Evolutionary conservation across 1,140 invertebrate genomes (phyloP).

Genomic region (Epicauta chinensis): DNA sequence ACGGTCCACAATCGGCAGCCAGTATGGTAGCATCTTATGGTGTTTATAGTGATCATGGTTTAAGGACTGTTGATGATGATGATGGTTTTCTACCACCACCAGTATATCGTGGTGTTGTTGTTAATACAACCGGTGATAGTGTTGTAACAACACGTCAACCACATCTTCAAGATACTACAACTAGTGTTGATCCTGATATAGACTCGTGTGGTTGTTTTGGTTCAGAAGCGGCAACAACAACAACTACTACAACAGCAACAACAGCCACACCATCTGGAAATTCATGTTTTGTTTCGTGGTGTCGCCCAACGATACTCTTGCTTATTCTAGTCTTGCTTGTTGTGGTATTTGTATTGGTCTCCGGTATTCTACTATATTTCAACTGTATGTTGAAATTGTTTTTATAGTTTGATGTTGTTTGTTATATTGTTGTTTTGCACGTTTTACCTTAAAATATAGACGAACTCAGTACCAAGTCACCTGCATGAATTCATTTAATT

Average conservation of each 20-base stretch:
- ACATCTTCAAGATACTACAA: constrained; percentile 1
- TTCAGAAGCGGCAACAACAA: constrained; percentile 4
- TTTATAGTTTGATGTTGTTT: constrained; percentile 16
- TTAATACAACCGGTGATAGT: constrained; percentile 47
- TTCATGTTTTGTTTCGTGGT: constrained; percentile 39
- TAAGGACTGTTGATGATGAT: constrained; percentile 46
- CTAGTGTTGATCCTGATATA: constrained; percentile 2
- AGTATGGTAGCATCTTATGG: constrained; percentile 44
- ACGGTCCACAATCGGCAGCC: constrained; percentile 24
- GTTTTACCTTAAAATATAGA: constrained; percentile 1
- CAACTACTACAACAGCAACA: constrained; percentile 6
- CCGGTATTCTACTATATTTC: constrained; percentile 47
- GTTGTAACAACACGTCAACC: constrained; percentile 36
- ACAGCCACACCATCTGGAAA: constrained; percentile 17
- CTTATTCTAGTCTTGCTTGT: constrained; percentile 44
- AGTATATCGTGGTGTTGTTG: constrained; percentile 48
- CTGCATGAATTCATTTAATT: constrained; percentile 2
- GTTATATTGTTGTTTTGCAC: constrained; percentile 12
- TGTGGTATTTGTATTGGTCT: constrained; percentile 45
- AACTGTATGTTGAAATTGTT: constrained; percentile 44
- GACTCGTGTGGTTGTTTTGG: constrained; percentile 23
- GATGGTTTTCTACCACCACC: constrained; percentile 42
- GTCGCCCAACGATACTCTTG: constrained; percentile 43
- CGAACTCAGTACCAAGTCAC: constrained; percentile 1
- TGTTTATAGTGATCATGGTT: constrained; percentile 44